phyloP scores from a whole-genome alignment of 2,797 vertebrate species.

The Mycteria americana region DNA sequence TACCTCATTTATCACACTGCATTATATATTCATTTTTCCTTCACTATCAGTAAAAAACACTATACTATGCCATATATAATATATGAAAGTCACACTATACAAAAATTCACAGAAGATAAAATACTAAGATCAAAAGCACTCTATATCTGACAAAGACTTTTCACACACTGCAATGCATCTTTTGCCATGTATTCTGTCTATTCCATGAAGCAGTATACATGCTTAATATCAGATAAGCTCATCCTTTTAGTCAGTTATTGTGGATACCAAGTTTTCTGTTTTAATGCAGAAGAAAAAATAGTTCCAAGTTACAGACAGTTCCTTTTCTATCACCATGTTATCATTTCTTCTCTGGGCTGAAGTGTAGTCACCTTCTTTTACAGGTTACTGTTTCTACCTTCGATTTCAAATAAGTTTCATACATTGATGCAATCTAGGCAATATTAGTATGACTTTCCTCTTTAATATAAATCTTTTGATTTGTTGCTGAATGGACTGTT shows the following conservation, averaged over 20 bases:
- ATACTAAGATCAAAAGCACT: not conserved
- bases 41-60: slow-evolving; percentile 4
- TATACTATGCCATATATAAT: not conserved
- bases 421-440: slow-evolving; percentile 24
- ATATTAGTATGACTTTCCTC: slow-evolving; percentile 60
- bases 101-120: slow-evolving; percentile 37
- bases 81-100: slow-evolving; percentile 8
- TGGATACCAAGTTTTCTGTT: slow-evolving; percentile 16
- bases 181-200: not conserved
- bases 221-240: not conserved
- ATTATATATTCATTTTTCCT: slow-evolving; percentile 17
- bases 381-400: slow-evolving; percentile 42
- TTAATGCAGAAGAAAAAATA: slow-evolving; percentile 12
- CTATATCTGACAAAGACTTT: slow-evolving; percentile 8
- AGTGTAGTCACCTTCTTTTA: slow-evolving; percentile 25
- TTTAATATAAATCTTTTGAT: slow-evolving; percentile 66
- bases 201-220: not conserved
- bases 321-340: slow-evolving; percentile 11
- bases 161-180: slow-evolving; percentile 6
- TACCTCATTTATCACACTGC: not conserved
- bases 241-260: slow-evolving; percentile 13
- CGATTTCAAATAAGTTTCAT: slow-evolving; percentile 48
- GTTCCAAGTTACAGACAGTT: not conserved
- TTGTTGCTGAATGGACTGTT: slow-evolving; percentile 63
- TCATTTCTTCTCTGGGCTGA: not conserved